These are phyloP conservation scores for Sinotaia quadrata DNA, from an alignment of 2,888 invertebrate genomes.

Conservation along the genomic window DNA sequence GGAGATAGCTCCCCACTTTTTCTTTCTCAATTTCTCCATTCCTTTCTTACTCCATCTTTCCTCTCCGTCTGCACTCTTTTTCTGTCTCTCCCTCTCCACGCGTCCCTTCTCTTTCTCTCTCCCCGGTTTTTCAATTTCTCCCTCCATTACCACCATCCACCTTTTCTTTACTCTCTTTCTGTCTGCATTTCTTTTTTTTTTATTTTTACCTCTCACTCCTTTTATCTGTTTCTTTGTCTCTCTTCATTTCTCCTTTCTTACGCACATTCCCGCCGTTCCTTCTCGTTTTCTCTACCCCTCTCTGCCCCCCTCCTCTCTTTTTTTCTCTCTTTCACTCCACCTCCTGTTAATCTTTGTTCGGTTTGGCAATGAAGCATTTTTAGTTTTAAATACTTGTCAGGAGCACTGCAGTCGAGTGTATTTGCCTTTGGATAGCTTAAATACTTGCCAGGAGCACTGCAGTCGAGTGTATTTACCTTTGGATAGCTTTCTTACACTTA, in stretches of 20 bases:
- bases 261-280: no score
- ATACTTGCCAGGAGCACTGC: no score
- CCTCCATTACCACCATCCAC: constrained; percentile 2
- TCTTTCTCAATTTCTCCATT: neutral
- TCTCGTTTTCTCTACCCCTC: no score
- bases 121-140: neutral
- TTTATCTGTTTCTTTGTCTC: neutral
- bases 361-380: no score
- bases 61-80: neutral
- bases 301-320: no score
- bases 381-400: no score
- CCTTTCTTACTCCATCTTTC: constrained; percentile 3
- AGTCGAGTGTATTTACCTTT: no score
- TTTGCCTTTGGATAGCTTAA: no score
- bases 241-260: constrained; percentile 5
- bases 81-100: neutral
- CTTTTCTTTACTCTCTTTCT: constrained; percentile 22
- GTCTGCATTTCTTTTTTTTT: neutral
- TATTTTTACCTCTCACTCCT: neutral
- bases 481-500: no score
- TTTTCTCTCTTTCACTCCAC: constrained; percentile 2
- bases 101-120: constrained; percentile 1
- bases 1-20: no score
- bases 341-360: no score
- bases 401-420: no score